Conservation (phyloP, 2,888 invertebrate species). For the Ypsolopha sequella region DNA sequence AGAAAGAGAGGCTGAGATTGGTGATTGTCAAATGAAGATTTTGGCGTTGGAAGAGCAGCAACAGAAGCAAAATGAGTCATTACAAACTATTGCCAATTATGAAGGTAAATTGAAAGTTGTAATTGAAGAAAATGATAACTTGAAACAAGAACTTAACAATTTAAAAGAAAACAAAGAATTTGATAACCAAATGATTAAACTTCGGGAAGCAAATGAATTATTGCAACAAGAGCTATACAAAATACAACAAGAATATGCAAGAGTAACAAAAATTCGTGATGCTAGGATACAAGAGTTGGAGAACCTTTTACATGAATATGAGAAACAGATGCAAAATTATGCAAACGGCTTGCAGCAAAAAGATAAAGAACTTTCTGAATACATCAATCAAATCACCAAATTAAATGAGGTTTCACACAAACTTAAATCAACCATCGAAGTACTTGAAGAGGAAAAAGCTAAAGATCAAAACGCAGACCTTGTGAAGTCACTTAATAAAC, state of each 20-base stretch:
- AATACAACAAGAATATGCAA: conserved; percentile 43
- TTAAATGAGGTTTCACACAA: conserved; percentile 63
- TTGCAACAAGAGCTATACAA: conserved; percentile 44
- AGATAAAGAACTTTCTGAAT: conserved; percentile 57
- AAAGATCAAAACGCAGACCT: conserved; percentile 64
- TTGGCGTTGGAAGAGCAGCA: conserved; percentile 60
- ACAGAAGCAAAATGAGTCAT: conserved; percentile 49
- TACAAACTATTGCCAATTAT: conserved; percentile 34
- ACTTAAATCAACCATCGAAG: conserved; percentile 57
- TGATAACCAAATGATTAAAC: conserved; percentile 30
- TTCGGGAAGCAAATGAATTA: conserved; percentile 33
- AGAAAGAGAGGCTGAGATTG: conserved; percentile 64
- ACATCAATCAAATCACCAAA: conserved; percentile 67
- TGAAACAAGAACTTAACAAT: conserved; percentile 46
- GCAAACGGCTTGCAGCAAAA: conserved; percentile 53
- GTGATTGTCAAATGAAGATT: conserved; percentile 64
- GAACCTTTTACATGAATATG: conserved; percentile 55
- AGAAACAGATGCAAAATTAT: conserved; percentile 56
- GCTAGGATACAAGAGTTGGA: conserved; percentile 60
- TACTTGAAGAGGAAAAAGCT: conserved; percentile 58
- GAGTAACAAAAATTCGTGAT: conserved; percentile 48
- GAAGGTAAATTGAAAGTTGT: conserved; percentile 53
- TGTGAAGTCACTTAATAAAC: conserved; percentile 64
- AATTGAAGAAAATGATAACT: conserved; percentile 43
- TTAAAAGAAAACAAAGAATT: conserved; percentile 30